Evolutionary conservation across 2,888 invertebrate genomes (phyloP).

Genomic region (Phlogophora meticulosa): DNA sequence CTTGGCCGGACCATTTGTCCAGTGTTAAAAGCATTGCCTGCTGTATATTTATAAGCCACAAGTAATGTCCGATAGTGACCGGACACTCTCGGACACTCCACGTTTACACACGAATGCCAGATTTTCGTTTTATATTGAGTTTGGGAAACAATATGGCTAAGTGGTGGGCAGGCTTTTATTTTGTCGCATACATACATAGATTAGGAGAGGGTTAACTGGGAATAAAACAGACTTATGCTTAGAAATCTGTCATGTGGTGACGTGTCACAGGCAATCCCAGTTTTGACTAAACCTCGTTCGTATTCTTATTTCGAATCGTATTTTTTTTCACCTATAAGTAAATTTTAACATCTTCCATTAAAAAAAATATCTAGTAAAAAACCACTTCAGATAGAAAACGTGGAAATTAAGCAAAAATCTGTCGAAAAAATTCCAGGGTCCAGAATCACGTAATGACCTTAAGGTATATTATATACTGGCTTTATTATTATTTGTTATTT

Average conservation of each 20-base stretch:
- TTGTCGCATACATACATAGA: constrained; percentile 30
- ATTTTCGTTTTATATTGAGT: constrained; percentile 54
- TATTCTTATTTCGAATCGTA: no score
- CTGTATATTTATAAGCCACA: constrained; percentile 89
- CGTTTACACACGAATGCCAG: constrained; percentile 57
- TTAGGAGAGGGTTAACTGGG: constrained; percentile 11
- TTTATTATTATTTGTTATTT: no score
- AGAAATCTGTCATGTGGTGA: not conserved
- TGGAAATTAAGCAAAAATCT: no score
- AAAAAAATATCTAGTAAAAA: no score
- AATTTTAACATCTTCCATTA: no score
- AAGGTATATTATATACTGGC: no score
- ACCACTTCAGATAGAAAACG: no score
- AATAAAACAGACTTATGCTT: not conserved
- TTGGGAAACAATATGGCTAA: constrained; percentile 55
- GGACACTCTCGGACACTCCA: constrained; percentile 40
- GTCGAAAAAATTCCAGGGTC: no score
- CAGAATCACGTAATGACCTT: no score
- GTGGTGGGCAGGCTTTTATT: constrained; percentile 34
- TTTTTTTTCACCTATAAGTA: no score
- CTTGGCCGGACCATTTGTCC: constrained; percentile 80
- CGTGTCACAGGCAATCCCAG: no score
- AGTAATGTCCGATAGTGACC: constrained; percentile 58
- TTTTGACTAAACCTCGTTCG: no score
- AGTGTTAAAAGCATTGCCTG: constrained; percentile 89